These are phyloP conservation scores for Ligdia adustata DNA, from an alignment of 2,888 invertebrate species.

Conservation along the genomic window DNA sequence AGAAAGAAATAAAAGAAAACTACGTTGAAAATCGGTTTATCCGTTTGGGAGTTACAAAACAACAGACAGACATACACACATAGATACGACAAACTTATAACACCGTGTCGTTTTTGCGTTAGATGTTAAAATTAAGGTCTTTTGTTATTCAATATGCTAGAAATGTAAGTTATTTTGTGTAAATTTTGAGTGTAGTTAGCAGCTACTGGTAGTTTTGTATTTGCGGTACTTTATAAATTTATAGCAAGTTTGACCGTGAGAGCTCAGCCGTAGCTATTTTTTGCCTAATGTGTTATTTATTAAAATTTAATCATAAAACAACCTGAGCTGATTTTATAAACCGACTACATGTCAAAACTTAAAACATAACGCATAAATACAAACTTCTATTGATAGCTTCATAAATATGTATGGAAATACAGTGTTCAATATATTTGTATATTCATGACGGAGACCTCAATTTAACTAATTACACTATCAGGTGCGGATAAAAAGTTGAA, in stretches of 20 bases:
- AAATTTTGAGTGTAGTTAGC: too few species aligned
- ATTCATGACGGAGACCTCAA: constrained; percentile 57
- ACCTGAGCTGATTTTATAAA: constrained; percentile 64
- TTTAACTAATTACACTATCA: constrained; percentile 55
- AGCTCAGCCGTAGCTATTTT: constrained; percentile 75
- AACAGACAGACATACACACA: too few species aligned
- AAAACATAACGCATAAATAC: constrained; percentile 62
- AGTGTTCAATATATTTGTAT: constrained; percentile 52
- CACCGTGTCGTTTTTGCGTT: too few species aligned
- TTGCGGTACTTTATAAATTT: constrained; percentile 77
- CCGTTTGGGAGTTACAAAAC: too few species aligned
- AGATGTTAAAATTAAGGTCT: too few species aligned
- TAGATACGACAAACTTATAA: too few species aligned
- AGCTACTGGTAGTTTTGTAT: too few species aligned
- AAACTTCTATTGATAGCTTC: constrained; percentile 52
- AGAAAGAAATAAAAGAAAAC: too few species aligned
- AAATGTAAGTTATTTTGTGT: too few species aligned
- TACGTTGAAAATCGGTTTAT: too few species aligned
- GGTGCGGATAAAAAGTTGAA: constrained; percentile 45
- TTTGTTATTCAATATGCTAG: too few species aligned
- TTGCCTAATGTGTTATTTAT: constrained; percentile 80
- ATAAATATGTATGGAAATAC: constrained; percentile 62
- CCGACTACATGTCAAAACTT: constrained; percentile 61
- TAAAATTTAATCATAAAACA: constrained; percentile 77
- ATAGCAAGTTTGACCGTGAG: constrained; percentile 81